Evolutionary conservation across 2,888 invertebrate species (phyloP).

Genomic region (Lymantria dispar): DNA sequence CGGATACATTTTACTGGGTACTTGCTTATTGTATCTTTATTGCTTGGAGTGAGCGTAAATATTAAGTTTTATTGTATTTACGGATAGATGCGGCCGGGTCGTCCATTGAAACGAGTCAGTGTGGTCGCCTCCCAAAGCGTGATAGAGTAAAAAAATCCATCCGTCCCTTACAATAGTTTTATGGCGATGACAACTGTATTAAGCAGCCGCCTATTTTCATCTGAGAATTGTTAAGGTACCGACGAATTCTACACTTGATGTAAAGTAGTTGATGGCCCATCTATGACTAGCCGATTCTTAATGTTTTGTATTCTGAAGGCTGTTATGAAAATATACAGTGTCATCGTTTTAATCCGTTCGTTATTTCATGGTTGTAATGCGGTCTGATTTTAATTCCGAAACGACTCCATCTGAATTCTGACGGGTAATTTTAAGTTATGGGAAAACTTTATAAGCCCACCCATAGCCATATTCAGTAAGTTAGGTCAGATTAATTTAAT

Average conservation of each 20-base stretch:
- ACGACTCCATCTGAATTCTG: constrained; percentile 16
- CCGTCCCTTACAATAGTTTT: constrained; percentile 62
- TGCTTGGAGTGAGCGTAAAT: constrained; percentile 72
- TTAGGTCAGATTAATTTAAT: constrained; percentile 10
- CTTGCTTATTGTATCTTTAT: constrained; percentile 74
- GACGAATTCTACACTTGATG: constrained; percentile 72
- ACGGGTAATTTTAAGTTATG: constrained; percentile 7
- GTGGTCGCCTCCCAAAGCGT: constrained; percentile 76
- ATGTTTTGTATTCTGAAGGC: constrained; percentile 34
- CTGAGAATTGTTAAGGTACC: constrained; percentile 58
- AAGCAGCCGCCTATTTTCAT: constrained; percentile 53
- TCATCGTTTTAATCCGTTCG: constrained; percentile 69
- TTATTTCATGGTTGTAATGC: constrained; percentile 66
- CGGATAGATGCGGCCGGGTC: constrained; percentile 55
- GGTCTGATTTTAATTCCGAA: constrained; percentile 24
- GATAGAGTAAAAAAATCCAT: constrained; percentile 58
- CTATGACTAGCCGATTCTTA: constrained; percentile 65
- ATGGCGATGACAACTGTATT: constrained; percentile 67
- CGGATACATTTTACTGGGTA: constrained; percentile 54
- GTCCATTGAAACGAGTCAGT: constrained; percentile 58
- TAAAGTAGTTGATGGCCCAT: constrained; percentile 65
- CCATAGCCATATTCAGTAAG: constrained; percentile 4
- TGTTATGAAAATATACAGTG: constrained; percentile 58
- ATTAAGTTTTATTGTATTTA: constrained; percentile 79
- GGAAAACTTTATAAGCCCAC: constrained; percentile 6